Evolutionary conservation across 2,888 invertebrate species (phyloP).

Genomic region (Drosophila meridionalis): DNA sequence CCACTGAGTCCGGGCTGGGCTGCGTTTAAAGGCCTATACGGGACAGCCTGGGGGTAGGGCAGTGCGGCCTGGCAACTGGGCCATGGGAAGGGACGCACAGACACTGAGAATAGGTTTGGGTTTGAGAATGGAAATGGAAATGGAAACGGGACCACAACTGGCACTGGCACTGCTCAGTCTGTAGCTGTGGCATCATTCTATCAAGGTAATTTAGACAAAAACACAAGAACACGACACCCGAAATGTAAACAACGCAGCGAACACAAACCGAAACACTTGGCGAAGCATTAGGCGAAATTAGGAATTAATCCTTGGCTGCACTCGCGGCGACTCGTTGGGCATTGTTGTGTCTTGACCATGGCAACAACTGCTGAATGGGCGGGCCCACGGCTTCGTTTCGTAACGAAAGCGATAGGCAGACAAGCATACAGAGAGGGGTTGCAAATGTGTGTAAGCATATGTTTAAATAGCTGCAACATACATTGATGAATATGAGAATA

Average conservation of each 20-base stretch:
- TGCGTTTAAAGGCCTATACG: conserved; percentile 49
- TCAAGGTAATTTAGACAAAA: conserved; percentile 82
- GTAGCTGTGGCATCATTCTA: conserved; percentile 64
- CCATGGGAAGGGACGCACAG: conserved; percentile 60
- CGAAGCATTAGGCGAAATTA: conserved; percentile 75
- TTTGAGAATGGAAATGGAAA: neutral
- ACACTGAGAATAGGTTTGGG: conserved; percentile 35
- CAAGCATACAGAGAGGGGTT: neutral
- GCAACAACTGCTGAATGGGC: conserved; percentile 41
- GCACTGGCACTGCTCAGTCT: conserved; percentile 55
- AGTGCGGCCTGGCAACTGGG: conserved; percentile 52
- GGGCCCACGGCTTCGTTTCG: neutral
- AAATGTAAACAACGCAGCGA: conserved; percentile 62
- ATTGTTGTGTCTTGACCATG: conserved; percentile 57
- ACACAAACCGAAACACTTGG: conserved; percentile 60
- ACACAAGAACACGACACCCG: conserved; percentile 53
- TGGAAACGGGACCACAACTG: conserved; percentile 19
- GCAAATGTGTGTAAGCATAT: conserved; percentile 19
- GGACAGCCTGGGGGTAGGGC: conserved; percentile 65
- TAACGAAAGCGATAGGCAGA: conserved; percentile 5
- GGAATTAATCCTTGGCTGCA: conserved; percentile 79
- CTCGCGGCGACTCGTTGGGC: conserved; percentile 10
- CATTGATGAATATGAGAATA: conserved; percentile 1
- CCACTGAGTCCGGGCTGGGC: conserved; percentile 38
- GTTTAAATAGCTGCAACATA: conserved; percentile 6